Percentiles rank a stretch among this genome's conserved stretches.
phyloP scores from a whole-genome alignment of 30 jellyfish, hydroid and myxozoan species.

The Aurelia coerulea region DNA sequence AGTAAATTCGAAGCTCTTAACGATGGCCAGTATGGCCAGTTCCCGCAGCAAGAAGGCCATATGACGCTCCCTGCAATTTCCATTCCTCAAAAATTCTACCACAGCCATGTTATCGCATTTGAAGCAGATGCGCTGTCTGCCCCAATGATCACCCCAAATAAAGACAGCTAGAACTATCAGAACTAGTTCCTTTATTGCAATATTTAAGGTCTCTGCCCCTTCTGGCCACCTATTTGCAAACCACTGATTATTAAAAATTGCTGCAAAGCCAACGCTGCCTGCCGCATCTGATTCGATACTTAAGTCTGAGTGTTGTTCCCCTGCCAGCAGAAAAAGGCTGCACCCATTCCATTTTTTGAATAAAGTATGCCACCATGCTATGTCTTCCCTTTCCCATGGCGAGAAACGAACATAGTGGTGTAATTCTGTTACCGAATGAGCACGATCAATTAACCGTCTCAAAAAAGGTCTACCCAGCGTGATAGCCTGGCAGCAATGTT shows the following conservation, averaged over 20 bases:
- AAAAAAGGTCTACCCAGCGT: too few species aligned
- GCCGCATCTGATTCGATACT: constrained; percentile 21
- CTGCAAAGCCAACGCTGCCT: constrained; percentile 10
- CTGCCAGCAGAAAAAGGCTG: background rate
- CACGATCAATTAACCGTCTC: background rate
- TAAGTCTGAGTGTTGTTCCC: background rate
- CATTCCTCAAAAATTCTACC: background rate
- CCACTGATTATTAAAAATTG: constrained; percentile 2
- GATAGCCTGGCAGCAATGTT: too few species aligned
- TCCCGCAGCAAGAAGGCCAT: constrained; percentile 38
- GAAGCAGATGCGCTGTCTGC: background rate
- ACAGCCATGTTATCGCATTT: constrained; percentile 11
- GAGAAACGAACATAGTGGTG: background rate
- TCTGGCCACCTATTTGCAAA: constrained; percentile 10
- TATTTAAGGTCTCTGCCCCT: background rate
- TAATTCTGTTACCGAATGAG: background rate
- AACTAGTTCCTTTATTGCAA: constrained; percentile 13
- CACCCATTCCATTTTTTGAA: constrained; percentile 11
- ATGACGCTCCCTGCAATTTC: constrained; percentile 22
- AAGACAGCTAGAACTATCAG: constrained; percentile 8
- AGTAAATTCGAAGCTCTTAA: too few species aligned
- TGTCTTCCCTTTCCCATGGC: background rate
- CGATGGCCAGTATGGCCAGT: too few species aligned
- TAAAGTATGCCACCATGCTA: constrained; percentile 23
- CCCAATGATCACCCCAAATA: constrained; percentile 18